Evolutionary conservation across 2,113 vertebrate species (phyloP), one percentile per base, ranked within the genome.

Genomic region (Puntigrus tetrazona): DNA sequence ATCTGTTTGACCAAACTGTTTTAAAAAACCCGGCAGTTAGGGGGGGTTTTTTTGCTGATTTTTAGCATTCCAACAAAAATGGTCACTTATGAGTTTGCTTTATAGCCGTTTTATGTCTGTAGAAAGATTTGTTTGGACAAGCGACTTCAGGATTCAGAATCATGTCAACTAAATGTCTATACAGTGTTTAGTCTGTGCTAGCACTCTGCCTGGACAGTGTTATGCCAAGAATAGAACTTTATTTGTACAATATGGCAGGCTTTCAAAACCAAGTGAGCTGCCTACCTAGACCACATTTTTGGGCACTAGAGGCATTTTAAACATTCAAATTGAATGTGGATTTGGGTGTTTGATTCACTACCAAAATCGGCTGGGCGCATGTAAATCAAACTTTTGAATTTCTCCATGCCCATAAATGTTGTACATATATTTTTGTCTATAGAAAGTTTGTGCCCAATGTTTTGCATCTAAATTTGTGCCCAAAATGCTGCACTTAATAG

Each of bases 61-160:
- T 69, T 69, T 11, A 5, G 34, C 34, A 3, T 70, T 70, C 20
- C 0, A 36, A 55, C 22, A 78, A 34, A 78, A 38, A 34, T 78
- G 4, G 11, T n/a, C 52, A 36, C 31, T 55, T 57, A 7, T 10
- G 20, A 77, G 45, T 25, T 82, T 65, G 52, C 65, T 82, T 70
- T 70, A 72, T 55, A 38, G 29, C 52, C 20, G 1, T 82, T 70
- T 82, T 25, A 69, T 72, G 47, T 18, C 80, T 81, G 43, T 7
- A 36, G 61, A 55, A 55, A 55, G 80, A 52, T 70, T 82, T 82
- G 80, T 82, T 82, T 82, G 45, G 80, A 82, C 65, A 70, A 36
- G 79, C 6, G 45, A 52, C 43, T 70, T n/a, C 45, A 38, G 2
- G 13, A 61, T 79, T 63, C 36, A 38, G 63, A 52, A 29, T 70